These are phyloP conservation scores for Paracanthobrama guichenoti DNA, from an alignment of 2,113 vertebrate genomes.

Conservation along the genomic window DNA sequence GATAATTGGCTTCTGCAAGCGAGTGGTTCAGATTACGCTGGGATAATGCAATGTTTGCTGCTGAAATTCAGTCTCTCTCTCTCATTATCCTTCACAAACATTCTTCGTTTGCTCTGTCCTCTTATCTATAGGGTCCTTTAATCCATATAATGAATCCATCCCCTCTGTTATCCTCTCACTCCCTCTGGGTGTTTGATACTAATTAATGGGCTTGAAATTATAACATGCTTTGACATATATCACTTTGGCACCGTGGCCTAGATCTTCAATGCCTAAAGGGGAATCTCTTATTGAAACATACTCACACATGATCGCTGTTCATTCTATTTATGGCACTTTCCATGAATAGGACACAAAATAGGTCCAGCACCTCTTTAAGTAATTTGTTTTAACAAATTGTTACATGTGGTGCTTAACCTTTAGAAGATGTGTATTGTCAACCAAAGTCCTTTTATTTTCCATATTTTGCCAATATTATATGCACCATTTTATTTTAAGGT, in stretches of 20 bases:
- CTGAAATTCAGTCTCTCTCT: not conserved
- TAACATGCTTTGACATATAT: slow-evolving; percentile 52
- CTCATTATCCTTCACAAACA: not conserved
- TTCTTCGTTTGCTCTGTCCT: slow-evolving; percentile 18
- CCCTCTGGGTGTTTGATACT: slow-evolving; percentile 36
- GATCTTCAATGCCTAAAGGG: slow-evolving; percentile 41
- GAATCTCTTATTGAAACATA: slow-evolving; percentile 14
- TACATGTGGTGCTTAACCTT: not conserved
- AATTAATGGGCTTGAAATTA: slow-evolving; percentile 51
- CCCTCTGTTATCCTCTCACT: slow-evolving; percentile 31
- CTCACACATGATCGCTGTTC: slow-evolving; percentile 22
- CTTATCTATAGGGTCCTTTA: slow-evolving; percentile 25
- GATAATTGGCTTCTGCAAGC: slow-evolving; percentile 49
- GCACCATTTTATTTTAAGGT: not conserved
- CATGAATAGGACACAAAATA: slow-evolving; percentile 38
- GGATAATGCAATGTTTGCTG: slow-evolving; percentile 28
- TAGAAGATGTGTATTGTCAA: not conserved
- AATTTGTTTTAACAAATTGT: not conserved
- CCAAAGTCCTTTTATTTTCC: not conserved
- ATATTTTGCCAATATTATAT: not conserved
- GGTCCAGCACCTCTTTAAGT: not conserved
- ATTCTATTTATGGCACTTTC: slow-evolving; percentile 42
- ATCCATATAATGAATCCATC: slow-evolving; percentile 25
- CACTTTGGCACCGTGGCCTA: slow-evolving; percentile 40
- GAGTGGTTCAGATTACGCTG: slow-evolving; percentile 47